Evolutionary conservation across 2,888 invertebrate species (phyloP), one percentile per base, ranked within the genome.

Genomic region (Argyresthia goedartella): DNA sequence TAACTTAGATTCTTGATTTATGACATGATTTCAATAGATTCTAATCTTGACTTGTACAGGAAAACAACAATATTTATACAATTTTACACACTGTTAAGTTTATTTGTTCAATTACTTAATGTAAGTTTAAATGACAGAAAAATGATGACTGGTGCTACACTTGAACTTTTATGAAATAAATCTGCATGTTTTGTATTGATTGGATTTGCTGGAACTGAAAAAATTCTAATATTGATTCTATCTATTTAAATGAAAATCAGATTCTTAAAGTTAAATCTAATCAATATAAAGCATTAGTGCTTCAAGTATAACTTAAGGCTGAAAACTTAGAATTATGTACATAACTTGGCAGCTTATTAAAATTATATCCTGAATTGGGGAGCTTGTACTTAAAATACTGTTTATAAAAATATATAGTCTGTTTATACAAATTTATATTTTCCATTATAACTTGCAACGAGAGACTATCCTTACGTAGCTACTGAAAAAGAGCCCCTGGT

Each of bases 61-160:
- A 51, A 51, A 34, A 44, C n/a, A 34, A 44, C 64, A 59, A 69
- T 71, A 64, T 70, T 69, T 69, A 66, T 62, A 51, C 59, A 62
- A 57, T 59, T 63, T 68, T 68, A 62, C 59, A 56, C 60, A 41
- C 50, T 52, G 45, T 54, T 15, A 44, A 46, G 52, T 49, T 45
- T 52, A 52, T 52, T 48, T 59, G 66, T 66, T 71, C 63, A 63
- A 63, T 73, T 25, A 25, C 25, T 25, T 69, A 65, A 64, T 69
- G 63, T 69, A 69, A 64, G 63, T 59, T 57, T 58, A 63, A 58
- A 54, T 61, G 65, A 57, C 8, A 16, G 14, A 36, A 39, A 48
- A 69, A 66, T 73, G 73, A 69, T 68, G 67, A 74, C 68, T 71
- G 80, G 79, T 81, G 81, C 79, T 80, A 78, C 60, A 59, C 61